Conservation (phyloP, 2,797 vertebrate genomes). For the Pygocentrus nattereri region DNA sequence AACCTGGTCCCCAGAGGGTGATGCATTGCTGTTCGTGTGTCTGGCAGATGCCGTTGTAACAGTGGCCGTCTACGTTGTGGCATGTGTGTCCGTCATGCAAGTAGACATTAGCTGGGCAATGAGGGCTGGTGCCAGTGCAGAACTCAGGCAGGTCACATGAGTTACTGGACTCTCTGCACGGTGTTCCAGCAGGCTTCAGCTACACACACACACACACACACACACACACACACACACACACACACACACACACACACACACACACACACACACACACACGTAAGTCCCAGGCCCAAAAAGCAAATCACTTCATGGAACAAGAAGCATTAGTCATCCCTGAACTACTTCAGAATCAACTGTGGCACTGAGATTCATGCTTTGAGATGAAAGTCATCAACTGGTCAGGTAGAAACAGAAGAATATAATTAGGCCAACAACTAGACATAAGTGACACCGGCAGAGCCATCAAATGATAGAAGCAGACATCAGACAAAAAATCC, state of each 20-base stretch:
- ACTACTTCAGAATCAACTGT: too few species aligned
- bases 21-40: conserved; percentile 97
- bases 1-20: conserved; percentile 96
- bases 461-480: too few species aligned
- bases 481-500: too few species aligned
- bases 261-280: conserved; percentile 56
- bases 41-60: conserved; percentile 98
- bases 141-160: conserved; percentile 97
- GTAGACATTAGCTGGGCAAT: conserved; percentile 96
- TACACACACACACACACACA: conserved; percentile 65
- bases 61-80: conserved; percentile 89
- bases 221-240: conserved; percentile 59
- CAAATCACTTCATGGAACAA: neutral
- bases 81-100: conserved; percentile 94
- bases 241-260: conserved; percentile 31
- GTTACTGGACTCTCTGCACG: conserved; percentile 89
- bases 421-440: too few species aligned
- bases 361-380: too few species aligned
- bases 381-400: too few species aligned
- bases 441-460: too few species aligned
- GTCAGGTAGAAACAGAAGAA: too few species aligned
- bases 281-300: neutral
- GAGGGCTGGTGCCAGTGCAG: conserved; percentile 89
- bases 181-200: conserved; percentile 91
- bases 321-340: neutral